phyloP scores from a whole-genome alignment of 1,140 invertebrate genomes.

The Oryctes rhinoceros region DNA sequence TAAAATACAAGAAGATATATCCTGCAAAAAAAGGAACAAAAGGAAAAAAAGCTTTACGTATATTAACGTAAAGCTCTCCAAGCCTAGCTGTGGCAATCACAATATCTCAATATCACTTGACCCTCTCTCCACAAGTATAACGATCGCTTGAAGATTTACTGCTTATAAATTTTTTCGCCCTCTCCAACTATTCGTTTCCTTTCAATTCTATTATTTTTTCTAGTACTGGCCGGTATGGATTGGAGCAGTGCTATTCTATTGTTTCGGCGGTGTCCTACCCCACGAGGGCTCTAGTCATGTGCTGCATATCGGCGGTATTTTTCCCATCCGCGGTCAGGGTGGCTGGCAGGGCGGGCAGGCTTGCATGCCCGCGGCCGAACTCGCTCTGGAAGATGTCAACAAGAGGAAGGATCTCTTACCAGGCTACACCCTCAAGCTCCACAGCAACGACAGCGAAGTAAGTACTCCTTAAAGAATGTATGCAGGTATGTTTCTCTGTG shows the following conservation, averaged over 20 bases:
- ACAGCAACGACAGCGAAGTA: slow-evolving; percentile 98
- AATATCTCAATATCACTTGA: too few relatives aligned
- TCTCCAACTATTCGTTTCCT: too few relatives aligned
- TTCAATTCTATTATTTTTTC: slow-evolving; percentile 46
- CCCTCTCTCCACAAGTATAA: too few relatives aligned
- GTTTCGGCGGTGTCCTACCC: slow-evolving; percentile 45
- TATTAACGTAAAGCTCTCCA: too few relatives aligned
- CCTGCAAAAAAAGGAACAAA: too few relatives aligned
- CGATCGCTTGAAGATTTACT: too few relatives aligned
- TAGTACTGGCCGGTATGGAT: slow-evolving; percentile 50
- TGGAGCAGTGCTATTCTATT: slow-evolving; percentile 51
- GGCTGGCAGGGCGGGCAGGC: slow-evolving; percentile 96
- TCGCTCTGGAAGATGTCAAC: slow-evolving; percentile 97
- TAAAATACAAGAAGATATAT: too few relatives aligned
- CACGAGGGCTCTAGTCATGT: slow-evolving; percentile 67
- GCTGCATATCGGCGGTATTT: slow-evolving; percentile 96
- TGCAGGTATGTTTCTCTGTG: too few relatives aligned
- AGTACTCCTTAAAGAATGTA: slow-evolving; percentile 52
- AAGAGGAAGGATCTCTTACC: slow-evolving; percentile 86
- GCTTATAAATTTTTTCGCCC: too few relatives aligned
- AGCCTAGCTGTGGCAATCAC: too few relatives aligned
- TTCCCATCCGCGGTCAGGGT: slow-evolving; percentile 93
- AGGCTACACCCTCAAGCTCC: slow-evolving; percentile 89
- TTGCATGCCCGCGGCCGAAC: slow-evolving; percentile 92
- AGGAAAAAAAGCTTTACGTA: too few relatives aligned